A percentile compares a stretch with the other conserved stretches of the same genome.
These are phyloP conservation scores for Popillia japonica DNA, from an alignment of 1,140 invertebrate genomes.

Conservation along the genomic window DNA sequence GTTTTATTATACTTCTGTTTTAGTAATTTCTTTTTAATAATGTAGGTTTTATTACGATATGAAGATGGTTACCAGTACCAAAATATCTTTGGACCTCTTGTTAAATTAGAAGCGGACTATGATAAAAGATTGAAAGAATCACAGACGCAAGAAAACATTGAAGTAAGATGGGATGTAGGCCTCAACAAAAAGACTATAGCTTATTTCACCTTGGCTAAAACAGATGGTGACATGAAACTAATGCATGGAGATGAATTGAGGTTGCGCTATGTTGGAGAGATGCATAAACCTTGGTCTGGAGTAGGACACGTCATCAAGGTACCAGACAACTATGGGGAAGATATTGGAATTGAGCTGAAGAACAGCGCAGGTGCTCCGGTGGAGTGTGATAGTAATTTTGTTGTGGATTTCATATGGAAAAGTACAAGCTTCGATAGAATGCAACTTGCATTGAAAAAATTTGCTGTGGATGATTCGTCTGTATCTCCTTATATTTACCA, in stretches of 20 bases:
- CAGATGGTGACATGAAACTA: constrained; percentile 97
- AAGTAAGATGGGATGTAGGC: constrained; percentile 98
- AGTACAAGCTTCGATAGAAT: constrained; percentile 99
- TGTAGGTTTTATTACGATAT: constrained; percentile 70
- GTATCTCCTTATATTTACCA: constrained; percentile 99
- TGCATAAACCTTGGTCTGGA: constrained; percentile 93
- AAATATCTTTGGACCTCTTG: constrained; percentile 97
- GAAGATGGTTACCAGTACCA: constrained; percentile 99
- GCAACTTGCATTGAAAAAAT: constrained; percentile 93
- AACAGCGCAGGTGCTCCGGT: constrained; percentile 88
- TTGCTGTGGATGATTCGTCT: constrained; percentile 95
- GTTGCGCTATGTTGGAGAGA: constrained; percentile 91
- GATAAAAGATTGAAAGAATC: constrained; percentile 98
- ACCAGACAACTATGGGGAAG: constrained; percentile 98
- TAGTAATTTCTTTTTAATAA: background rate
- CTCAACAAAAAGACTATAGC: constrained; percentile 98
- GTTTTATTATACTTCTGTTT: constrained; percentile 29
- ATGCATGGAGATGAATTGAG: constrained; percentile 99
- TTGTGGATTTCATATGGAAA: constrained; percentile 99
- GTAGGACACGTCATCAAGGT: constrained; percentile 98
- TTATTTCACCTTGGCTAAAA: constrained; percentile 97
- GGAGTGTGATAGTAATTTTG: constrained; percentile 94
- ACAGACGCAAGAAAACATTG: constrained; percentile 98
- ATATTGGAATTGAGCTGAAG: constrained; percentile 97
- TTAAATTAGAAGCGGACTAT: constrained; percentile 98